Percentiles rank a stretch among this genome's conserved stretches.
These are phyloP conservation scores for Troides oblongomaculatus DNA, from an alignment of 2,888 invertebrate genomes.

Conservation along the genomic window DNA sequence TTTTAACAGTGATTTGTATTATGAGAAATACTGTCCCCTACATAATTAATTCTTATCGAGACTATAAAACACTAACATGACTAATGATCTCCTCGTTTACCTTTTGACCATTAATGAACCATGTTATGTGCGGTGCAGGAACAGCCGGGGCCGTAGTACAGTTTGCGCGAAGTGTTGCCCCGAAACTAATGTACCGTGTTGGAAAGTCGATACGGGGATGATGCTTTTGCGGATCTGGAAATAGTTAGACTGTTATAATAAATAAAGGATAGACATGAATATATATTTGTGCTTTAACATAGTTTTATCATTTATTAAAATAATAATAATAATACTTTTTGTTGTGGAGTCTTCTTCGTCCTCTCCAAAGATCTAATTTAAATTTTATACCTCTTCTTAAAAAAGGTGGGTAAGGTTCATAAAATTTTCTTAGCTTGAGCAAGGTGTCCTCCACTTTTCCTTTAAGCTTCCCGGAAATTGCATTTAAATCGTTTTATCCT, in stretches of 20 bases:
- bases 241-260: too few relatives aligned
- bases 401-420: conserved; percentile 39
- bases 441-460: conserved; percentile 16
- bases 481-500: conserved; percentile 14
- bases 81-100: conserved; percentile 60
- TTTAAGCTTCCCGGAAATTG: conserved; percentile 15
- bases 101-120: conserved; percentile 88
- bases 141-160: conserved; percentile 85
- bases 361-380: not conserved
- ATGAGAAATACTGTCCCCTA: too few relatives aligned
- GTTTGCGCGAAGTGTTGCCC: conserved; percentile 68
- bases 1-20: too few relatives aligned
- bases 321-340: too few relatives aligned
- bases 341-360: not conserved
- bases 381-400: not conserved
- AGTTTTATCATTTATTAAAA: conserved; percentile 2
- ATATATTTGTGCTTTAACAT: not conserved
- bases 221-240: conserved; percentile 71
- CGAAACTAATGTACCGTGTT: conserved; percentile 63
- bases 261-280: not conserved
- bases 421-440: conserved; percentile 31
- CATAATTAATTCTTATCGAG: not conserved
- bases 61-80: not conserved
- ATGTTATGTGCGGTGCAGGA: conserved; percentile 87
- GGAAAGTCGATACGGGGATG: conserved; percentile 74